phyloP scores from a whole-genome alignment of 2,888 invertebrate genomes.

The Cosmia pyralina region DNA sequence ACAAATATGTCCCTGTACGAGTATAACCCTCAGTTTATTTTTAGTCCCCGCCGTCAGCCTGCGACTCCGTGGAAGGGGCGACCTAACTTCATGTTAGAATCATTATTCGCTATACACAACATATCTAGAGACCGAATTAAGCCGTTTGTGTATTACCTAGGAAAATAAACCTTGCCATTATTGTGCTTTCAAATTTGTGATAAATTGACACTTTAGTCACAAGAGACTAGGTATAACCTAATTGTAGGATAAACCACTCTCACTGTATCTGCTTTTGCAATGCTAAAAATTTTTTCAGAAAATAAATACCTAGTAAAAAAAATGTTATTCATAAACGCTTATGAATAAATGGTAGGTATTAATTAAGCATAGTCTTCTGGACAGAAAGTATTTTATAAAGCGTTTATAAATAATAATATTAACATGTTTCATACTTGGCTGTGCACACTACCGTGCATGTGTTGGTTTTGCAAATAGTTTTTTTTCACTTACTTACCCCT shows the following conservation, averaged over 20 bases:
- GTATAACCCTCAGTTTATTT: conserved; percentile 55
- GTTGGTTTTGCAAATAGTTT: neutral
- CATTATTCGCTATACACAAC: conserved; percentile 82
- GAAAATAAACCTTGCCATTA: conserved; percentile 35
- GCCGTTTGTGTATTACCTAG: conserved; percentile 62
- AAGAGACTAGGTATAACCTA: neutral
- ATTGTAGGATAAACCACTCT: neutral
- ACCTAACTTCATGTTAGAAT: conserved; percentile 72
- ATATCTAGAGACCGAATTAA: conserved; percentile 73
- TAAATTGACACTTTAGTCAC: conserved; percentile 4
- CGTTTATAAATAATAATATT: conserved; percentile 8
- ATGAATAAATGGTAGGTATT: neutral
- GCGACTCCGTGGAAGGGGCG: conserved; percentile 61
- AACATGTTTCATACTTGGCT: conserved; percentile 10
- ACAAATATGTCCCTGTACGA: conserved; percentile 4
- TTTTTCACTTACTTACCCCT: neutral
- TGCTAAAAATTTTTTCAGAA: neutral
- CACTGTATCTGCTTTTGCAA: neutral
- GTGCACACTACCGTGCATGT: conserved; percentile 19
- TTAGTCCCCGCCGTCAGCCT: conserved; percentile 60
- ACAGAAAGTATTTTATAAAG: neutral
- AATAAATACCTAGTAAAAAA: neutral
- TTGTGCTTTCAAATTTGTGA: conserved; percentile 31
- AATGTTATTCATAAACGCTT: neutral
- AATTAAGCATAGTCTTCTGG: neutral